Evolutionary conservation across 2,888 invertebrate species (phyloP), one percentile per base, ranked within the genome.

Genomic region (Rhingia rostrata): DNA sequence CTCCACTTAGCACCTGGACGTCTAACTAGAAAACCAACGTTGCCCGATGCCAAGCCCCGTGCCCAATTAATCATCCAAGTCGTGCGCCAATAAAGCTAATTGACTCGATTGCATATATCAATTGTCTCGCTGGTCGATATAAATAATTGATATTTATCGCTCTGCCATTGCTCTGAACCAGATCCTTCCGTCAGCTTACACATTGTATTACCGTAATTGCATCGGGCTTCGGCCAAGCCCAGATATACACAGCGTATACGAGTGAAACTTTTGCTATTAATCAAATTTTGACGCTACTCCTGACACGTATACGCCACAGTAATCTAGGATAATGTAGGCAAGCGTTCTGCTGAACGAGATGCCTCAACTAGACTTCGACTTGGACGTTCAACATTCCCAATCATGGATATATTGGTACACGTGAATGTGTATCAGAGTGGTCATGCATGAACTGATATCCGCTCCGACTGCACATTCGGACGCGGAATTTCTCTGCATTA

Each of bases 201-300:
- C 75, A 81, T 75, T 81, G 69, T 74, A 81, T 81, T 75, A 75
- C 70, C 69, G 64, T 81, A 78, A 82, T 82, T 82, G 78, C 72
- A 72, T 82, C 72, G 35, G 63, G 72, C 22, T 66, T 33, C 9
- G 56, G 53, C 81, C 75, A 56, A 81, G 67, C 75, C 75, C 43
- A 30, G 22, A 22, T 22, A 22, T 22, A 22, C 22, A 22, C 22
- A 22, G 9, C 45, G 22, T 58, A 33, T 39, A 33, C 10, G 37
- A 41, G 22, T 43, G 64, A 72, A 78, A 53, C 82, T 32, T 78
- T 82, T 72, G 54, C 78, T 64, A 82, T 82, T 78, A 78, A 82
- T 82, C 72, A 78, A 78, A 82, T 72, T 78, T 77, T 61, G 72
- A 66, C 45, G 53, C 64, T 60, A 33, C 49, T 67, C 41, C 49